Evolutionary conservation across 2,797 vertebrate species (phyloP).

Genomic region (Monodelphis domestica): DNA sequence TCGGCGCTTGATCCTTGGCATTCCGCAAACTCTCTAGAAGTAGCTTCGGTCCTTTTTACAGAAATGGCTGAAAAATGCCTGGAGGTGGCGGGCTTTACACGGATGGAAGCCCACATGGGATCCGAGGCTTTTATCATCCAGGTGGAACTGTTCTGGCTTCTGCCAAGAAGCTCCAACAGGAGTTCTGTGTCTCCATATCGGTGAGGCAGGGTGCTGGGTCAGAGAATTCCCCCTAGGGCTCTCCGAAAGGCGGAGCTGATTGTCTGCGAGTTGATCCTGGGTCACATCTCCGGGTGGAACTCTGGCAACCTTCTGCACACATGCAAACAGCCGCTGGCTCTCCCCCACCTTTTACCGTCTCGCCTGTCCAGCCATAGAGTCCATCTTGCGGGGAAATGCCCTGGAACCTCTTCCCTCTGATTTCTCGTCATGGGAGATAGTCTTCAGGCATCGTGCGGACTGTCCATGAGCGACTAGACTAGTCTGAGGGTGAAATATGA

Average conservation of each 20-base stretch:
- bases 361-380: background rate
- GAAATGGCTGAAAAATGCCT: constrained; percentile 10
- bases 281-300: background rate
- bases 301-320: background rate
- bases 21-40: constrained; percentile 17
- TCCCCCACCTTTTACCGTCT: background rate
- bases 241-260: background rate
- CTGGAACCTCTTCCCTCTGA: constrained; percentile 33
- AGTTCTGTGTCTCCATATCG: background rate
- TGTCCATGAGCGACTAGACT: background rate
- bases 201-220: background rate
- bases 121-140: constrained; percentile 50
- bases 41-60: constrained; percentile 4
- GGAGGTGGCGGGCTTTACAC: constrained; percentile 31
- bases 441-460: constrained; percentile 56
- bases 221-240: background rate
- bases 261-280: constrained; percentile 24
- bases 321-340: background rate
- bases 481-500: constrained; percentile 51
- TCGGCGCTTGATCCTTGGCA: background rate
- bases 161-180: constrained; percentile 8
- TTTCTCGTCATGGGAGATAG: constrained; percentile 33
- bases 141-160: constrained; percentile 5
- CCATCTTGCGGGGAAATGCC: constrained; percentile 47
- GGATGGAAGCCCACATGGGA: constrained; percentile 36